Evolutionary conservation across 1,140 invertebrate genomes (phyloP), one percentile per base, ranked within the genome.

Genomic region (Asbolus verrucosus): DNA sequence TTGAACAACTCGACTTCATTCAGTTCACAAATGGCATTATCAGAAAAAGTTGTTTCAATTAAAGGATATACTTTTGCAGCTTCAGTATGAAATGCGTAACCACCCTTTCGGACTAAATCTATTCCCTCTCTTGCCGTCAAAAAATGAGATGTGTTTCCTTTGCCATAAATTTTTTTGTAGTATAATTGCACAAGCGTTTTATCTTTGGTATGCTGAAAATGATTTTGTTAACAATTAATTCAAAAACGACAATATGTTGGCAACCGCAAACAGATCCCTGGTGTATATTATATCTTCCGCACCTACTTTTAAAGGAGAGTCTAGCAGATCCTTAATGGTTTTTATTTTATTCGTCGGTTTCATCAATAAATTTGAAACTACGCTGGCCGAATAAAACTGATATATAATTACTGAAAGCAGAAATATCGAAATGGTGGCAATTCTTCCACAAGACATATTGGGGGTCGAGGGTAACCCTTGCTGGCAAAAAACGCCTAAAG

Each of bases 401-500:
- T 75, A 73, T 9, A 75, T 66, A 13, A 74, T 43, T 8, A 74
- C 9, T 15, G 63, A 66, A 15, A 74, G 69, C 3, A 72, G 19
- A 19, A 74, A 72, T 41, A 72, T 65, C 6, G 65, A 65, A 1
- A 74, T 33, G 5, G 62, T 61, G 9, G 69, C 15, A 19, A 74
- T 74, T 13, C 73, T 46, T 0, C 73, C 70, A 33, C 46, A 66
- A 0, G 30, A n/a, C 62, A 65, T 30, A 24, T 46, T 27, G 1
- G 62, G 62, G 0, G 16, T 15, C 1, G 9, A 11, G 2, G 62
- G 36, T 8, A 33, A 59, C 1, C 33, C 82, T 76, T 83, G 82
- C 39, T 83, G 82, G 27, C 81, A 82, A 43, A 83, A 79, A 1
- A 80, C 81, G 15, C 81, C 81, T 19, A 83, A 74, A 59, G 78